These are phyloP conservation scores for Pseudolaguvia tuberculata DNA, from an alignment of 2,113 vertebrate genomes.

Conservation along the genomic window DNA sequence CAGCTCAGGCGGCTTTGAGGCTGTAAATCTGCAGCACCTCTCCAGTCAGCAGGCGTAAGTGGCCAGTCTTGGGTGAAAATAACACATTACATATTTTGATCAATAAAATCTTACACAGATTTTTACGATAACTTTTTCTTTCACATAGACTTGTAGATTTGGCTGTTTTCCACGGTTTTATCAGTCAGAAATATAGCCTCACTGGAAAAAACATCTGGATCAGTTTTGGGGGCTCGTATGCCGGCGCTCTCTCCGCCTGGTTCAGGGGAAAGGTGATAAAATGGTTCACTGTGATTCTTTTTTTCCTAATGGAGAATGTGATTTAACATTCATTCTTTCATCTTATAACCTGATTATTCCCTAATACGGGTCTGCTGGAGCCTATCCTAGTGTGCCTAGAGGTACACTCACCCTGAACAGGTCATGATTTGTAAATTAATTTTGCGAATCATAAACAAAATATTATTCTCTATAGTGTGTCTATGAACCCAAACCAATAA, in stretches of 20 bases:
- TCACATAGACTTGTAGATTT: constrained; percentile 69
- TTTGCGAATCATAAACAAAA: too few species aligned
- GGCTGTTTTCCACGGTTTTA: constrained; percentile 64
- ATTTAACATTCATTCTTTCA: constrained; percentile 5
- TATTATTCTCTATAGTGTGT: too few species aligned
- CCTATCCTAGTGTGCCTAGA: too few species aligned
- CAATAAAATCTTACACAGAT: neutral
- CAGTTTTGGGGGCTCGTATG: constrained; percentile 82
- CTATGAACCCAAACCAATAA: too few species aligned
- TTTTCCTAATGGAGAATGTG: neutral
- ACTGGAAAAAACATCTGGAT: constrained; percentile 74
- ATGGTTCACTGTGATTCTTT: neutral
- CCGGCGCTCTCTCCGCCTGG: constrained; percentile 80
- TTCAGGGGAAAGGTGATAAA: constrained; percentile 74
- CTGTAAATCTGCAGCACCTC: constrained; percentile 65
- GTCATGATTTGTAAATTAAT: too few species aligned
- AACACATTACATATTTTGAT: neutral
- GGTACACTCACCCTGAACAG: too few species aligned
- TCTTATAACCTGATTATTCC: too few species aligned
- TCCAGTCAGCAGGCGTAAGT: constrained; percentile 81
- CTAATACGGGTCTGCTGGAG: too few species aligned
- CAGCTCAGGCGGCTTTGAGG: constrained; percentile 65
- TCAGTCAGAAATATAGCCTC: constrained; percentile 68
- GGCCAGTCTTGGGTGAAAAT: neutral
- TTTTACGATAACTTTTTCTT: neutral